Evolutionary conservation across 2,113 vertebrate species (phyloP).

Genomic region (Cepphus grylle): DNA sequence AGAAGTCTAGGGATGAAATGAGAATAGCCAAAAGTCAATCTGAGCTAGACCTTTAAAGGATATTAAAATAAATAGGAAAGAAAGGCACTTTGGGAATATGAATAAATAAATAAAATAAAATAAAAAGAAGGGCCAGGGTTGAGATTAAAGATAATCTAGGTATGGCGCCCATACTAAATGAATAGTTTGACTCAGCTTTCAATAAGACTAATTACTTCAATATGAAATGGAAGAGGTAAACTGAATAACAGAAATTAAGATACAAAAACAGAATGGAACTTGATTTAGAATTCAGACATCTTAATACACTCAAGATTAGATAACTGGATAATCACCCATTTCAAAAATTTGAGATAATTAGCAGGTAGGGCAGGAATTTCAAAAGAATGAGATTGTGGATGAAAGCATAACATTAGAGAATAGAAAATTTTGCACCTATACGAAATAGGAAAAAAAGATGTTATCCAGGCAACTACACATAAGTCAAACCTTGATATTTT

Average conservation of each 20-base stretch:
- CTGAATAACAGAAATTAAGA: not conserved
- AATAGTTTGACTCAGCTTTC: not conserved
- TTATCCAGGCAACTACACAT: not conserved
- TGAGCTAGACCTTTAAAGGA: not conserved
- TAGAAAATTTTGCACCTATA: not conserved
- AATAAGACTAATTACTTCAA: not conserved
- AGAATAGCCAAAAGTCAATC: not conserved
- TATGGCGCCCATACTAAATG: not conserved
- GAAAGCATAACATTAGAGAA: not conserved
- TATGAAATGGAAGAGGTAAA: not conserved
- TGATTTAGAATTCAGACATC: not conserved
- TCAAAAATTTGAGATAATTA: not conserved
- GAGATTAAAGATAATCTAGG: not conserved
- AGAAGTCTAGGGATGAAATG: not conserved
- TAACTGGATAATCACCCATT: not conserved
- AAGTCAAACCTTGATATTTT: not conserved
- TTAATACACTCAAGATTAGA: not conserved
- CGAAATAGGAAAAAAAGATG: not conserved
- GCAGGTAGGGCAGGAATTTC: not conserved
- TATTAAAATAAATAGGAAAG: constrained; percentile 31
- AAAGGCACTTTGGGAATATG: not conserved
- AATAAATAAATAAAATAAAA: not conserved
- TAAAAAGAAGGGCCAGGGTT: not conserved
- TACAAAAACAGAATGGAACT: not conserved
- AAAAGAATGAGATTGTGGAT: not conserved